Evolutionary conservation across 2,113 vertebrate genomes (phyloP).

Genomic region (Heterochromis multidens): DNA sequence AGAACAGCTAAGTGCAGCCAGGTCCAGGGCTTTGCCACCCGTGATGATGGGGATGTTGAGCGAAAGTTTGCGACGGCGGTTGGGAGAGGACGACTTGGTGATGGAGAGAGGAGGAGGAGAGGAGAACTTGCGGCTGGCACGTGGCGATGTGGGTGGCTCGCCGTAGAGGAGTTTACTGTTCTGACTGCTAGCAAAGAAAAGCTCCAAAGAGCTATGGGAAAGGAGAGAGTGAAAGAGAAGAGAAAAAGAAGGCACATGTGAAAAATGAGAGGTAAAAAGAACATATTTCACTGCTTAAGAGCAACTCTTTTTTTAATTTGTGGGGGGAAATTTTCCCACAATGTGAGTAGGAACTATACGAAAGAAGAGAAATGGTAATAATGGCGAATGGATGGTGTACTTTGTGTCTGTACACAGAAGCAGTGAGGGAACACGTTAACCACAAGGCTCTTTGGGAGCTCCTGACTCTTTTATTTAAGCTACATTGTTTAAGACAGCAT

Average conservation of each 20-base stretch:
- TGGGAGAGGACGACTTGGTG: constrained; percentile 88
- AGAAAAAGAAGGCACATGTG: not conserved
- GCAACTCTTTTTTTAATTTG: not conserved
- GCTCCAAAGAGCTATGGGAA: constrained; percentile 88
- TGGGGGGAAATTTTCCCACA: not conserved
- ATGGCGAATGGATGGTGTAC: not conserved
- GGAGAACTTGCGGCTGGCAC: constrained; percentile 95
- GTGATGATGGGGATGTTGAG: constrained; percentile 99
- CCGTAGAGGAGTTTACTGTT: constrained; percentile 94
- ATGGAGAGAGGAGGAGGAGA: constrained; percentile 93
- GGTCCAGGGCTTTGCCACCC: constrained; percentile 92
- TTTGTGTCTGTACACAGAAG: constrained; percentile 27
- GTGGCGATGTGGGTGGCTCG: constrained; percentile 92
- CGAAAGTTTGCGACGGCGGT: constrained; percentile 94
- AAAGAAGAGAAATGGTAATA: not conserved
- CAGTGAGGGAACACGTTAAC: constrained; percentile 47
- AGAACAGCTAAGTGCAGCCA: constrained; percentile 88
- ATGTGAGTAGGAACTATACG: not conserved
- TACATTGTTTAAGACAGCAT: constrained; percentile 76
- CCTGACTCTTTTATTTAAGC: constrained; percentile 72
- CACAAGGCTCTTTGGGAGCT: constrained; percentile 55
- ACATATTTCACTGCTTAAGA: not conserved
- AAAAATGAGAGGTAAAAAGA: not conserved
- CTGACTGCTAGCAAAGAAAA: constrained; percentile 94
- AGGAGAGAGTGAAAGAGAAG: not conserved